Base-by-base conservation (phyloP, 2,797 vertebrate species). In the Anguilla megastoma region DNA sequence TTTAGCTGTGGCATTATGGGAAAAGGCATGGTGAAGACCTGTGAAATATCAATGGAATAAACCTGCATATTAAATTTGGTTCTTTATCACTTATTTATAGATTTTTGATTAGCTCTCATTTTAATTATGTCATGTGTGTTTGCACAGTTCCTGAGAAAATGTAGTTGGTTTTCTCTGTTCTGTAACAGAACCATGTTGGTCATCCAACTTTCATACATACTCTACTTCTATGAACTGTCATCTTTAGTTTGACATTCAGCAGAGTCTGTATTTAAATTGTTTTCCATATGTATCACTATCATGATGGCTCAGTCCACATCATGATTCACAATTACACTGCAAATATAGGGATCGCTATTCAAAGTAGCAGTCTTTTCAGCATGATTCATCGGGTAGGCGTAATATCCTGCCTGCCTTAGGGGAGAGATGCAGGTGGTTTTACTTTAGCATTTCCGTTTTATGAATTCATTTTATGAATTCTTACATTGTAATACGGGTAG, bases 351-450 rank as follows among this genome's bases (percentile, higher is more conserved):
- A 66, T 27, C 2, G 30, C 3, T 3, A 33, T 74, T 30, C 69
- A 12, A 33, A 33, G 3, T 30, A 18, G 27, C 3, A 33, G 10
- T 14, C 10, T 10, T 74, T 63, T 63, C 24, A 12, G 9, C 27
- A 4, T 18, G 24, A 74, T 36, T 74, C 30, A 21, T 66, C 71
- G 18, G 2, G 18, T 79, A 18, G 16, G 63, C 33, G 36, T 41
- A 18, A 79, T 41, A 79, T 79, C 33, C 14, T 33, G 69, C 30
- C 16, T 74, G 1, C 69, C 27, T 33, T 45, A 79, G 33, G 36
- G 30, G 2, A 79, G 33, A 36, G 74, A 79, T 79, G 74, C 74
- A 18, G 74, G 36, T 41, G 74, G 74, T 79, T 79, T 79, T 76
- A 74, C 9, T 12, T 10, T 30, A 36, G 71, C 3, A 21, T 24